phyloP scores from a whole-genome alignment of 2,888 invertebrate species.

The Sepiola atlantica region DNA sequence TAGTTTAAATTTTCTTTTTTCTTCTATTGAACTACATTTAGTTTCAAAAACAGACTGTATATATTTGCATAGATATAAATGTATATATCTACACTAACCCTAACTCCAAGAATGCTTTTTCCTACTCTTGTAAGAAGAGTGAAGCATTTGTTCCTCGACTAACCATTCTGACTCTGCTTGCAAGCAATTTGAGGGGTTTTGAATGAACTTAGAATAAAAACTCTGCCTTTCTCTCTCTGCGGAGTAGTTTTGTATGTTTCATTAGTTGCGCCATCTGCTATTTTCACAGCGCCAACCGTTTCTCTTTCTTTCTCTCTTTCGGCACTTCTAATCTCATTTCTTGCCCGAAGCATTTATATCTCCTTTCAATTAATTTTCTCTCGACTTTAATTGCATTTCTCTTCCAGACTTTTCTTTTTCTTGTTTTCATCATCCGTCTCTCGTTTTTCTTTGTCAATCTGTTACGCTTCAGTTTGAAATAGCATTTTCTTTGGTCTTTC shows the following conservation, averaged over 20 bases:
- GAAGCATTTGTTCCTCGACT: background rate
- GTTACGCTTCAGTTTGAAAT: no score
- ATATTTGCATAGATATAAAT: background rate
- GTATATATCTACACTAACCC: background rate
- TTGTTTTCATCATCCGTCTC: background rate
- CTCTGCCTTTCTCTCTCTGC: background rate
- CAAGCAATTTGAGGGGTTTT: background rate
- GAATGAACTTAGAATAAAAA: background rate
- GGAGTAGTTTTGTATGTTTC: background rate
- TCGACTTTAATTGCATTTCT: background rate
- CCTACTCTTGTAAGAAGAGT: background rate
- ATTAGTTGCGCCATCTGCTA: background rate
- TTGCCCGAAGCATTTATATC: background rate
- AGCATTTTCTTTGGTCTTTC: no score
- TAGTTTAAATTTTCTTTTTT: no score
- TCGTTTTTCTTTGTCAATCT: background rate
- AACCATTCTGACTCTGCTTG: background rate
- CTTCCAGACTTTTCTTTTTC: background rate
- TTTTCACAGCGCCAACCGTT: background rate
- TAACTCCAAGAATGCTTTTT: background rate
- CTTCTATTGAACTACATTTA: background rate
- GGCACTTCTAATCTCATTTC: no score
- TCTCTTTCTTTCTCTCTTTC: no score
- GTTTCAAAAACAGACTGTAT: background rate
- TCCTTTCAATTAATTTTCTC: background rate